Conservation (phyloP, 2,797 vertebrate species). For the Myotis findleyi region DNA sequence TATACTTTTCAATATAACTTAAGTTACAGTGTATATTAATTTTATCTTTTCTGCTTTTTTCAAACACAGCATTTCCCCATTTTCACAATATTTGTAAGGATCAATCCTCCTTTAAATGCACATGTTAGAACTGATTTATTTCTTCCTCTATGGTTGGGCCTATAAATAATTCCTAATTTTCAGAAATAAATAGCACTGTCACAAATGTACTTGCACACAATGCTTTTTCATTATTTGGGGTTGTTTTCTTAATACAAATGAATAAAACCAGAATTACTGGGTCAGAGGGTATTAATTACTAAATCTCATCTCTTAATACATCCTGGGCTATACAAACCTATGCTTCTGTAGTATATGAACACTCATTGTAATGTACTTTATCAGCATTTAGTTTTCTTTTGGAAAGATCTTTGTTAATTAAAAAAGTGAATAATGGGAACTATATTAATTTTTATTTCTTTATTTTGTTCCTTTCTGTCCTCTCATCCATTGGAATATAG, state of each 20-base stretch:
- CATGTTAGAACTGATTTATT: background rate
- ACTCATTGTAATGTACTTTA: slow-evolving; percentile 5
- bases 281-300: background rate
- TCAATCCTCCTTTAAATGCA: background rate
- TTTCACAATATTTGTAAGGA: slow-evolving; percentile 39
- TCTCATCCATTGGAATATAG: background rate
- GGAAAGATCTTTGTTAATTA: slow-evolving; percentile 16
- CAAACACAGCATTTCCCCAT: background rate
- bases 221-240: background rate
- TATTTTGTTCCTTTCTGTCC: background rate
- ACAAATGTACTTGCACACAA: background rate
- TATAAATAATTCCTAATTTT: slow-evolving; percentile 41
- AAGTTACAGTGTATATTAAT: background rate
- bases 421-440: slow-evolving; percentile 6
- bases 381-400: slow-evolving; percentile 8
- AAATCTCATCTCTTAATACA: slow-evolving; percentile 2
- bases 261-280: slow-evolving; percentile 13
- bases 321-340: background rate
- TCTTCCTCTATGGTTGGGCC: background rate
- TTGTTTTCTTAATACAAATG: slow-evolving; percentile 3
- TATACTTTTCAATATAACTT: background rate
- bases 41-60: slow-evolving; percentile 26
- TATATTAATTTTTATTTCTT: background rate
- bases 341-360: background rate
- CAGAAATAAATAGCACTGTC: background rate